Percentiles rank a stretch among this genome's conserved stretches.
Conservation (phyloP, 2,888 invertebrate species). For the Drosophila subsilvestris region DNA sequence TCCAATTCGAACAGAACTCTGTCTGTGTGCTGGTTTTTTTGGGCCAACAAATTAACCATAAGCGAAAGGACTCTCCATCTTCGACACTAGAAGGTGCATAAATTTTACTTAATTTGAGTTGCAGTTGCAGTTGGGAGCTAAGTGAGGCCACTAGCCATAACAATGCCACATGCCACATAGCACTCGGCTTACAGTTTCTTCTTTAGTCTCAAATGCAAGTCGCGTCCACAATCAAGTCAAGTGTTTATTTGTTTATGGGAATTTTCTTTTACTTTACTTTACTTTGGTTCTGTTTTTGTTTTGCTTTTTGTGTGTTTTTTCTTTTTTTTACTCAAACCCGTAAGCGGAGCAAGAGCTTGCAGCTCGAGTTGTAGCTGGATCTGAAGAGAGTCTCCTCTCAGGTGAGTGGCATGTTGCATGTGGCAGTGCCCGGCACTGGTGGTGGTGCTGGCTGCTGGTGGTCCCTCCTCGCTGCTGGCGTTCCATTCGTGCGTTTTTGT, state of each 20-base stretch:
- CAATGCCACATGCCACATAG: conserved; percentile 7
- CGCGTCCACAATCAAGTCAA: conserved; percentile 80
- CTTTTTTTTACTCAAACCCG: conserved; percentile 5
- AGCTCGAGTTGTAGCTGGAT: background rate
- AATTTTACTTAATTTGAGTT: conserved; percentile 77
- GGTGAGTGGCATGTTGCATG: conserved; percentile 75
- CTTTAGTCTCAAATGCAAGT: background rate
- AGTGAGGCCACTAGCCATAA: conserved; percentile 21
- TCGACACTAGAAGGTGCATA: conserved; percentile 51
- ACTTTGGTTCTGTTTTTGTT: conserved; percentile 4
- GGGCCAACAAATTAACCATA: background rate
- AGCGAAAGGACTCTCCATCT: background rate
- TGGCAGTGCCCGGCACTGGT: conserved; percentile 51
- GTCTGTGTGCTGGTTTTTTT: background rate
- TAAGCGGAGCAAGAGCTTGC: conserved; percentile 20
- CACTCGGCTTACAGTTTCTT: background rate
- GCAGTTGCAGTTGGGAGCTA: conserved; percentile 51
- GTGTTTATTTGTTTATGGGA: conserved; percentile 80
- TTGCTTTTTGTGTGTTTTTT: conserved; percentile 8
- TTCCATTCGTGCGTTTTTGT: conserved; percentile 71
- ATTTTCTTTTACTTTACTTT: conserved; percentile 29
- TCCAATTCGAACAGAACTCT: background rate
- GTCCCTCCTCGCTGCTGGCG: conserved; percentile 62
- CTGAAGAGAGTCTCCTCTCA: conserved; percentile 3
- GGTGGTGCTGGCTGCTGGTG: conserved; percentile 58